Base-by-base conservation (phyloP, 2,113 vertebrate genomes). In the Myocastor coypus region DNA sequence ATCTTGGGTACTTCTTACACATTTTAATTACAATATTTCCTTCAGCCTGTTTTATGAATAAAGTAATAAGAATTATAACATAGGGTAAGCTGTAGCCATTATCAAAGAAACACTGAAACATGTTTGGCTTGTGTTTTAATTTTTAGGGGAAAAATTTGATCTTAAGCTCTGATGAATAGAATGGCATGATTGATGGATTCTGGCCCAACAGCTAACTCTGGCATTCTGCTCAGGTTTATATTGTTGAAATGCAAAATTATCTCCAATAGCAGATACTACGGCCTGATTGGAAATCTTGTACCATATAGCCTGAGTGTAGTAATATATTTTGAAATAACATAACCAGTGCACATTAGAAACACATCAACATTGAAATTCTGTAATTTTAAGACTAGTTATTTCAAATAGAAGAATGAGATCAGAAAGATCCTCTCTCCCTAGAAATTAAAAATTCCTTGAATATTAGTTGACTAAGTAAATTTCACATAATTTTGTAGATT, bases 391-490 rank as follows among this genome's bases (percentile, higher is more conserved):
- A 59, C 50, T 52, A 63, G 40, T n/a, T 71, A 81, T 80, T 94
- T 96, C 22, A 87, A 57, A 1, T 16, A 94, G n/a, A 94, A 95
- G 85, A 63, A 68, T 28, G 3, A 4, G 86, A 64, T 91, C 55
- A 84, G 14, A 90, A 89, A 90, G 28, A 90, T 14, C 0, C 19
- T 46, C 50, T 40, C 2, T 57, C 3, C 5, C 32, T 92, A 1
- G 61, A 94, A 92, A 95, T 68, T 13, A 85, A 20, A 88, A 81
- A 87, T 52, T 66, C 12, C 10, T 52, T 64, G 22, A 32, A 30
- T 89, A 75, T 68, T 73, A 92, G 37, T 78, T 96, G 20, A 89
- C 59, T 92, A 13, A 52, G 7, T 81, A 20, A 93, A 85, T 82
- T 80, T 92, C 55, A 84, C 0, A 89, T 30, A 89, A 94, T 46